phyloP scores from a whole-genome alignment of 2,113 vertebrate genomes.

The Crotophaga sulcirostris region DNA sequence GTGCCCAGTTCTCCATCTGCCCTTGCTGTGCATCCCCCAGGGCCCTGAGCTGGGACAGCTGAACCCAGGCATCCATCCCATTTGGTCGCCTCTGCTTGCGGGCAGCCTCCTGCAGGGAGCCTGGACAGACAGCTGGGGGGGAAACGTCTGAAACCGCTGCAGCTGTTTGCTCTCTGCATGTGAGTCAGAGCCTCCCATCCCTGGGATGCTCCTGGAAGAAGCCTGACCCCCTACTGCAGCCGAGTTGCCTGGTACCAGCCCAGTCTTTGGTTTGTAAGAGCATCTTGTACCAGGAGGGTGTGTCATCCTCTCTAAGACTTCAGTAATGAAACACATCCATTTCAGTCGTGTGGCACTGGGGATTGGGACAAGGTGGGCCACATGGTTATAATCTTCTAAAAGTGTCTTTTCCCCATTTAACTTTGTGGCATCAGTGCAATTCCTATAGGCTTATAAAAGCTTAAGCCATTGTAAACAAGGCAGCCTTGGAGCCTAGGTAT shows the following conservation, averaged over 20 bases:
- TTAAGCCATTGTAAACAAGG: conserved; percentile 6
- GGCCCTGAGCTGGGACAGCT: not conserved
- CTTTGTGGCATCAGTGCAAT: not conserved
- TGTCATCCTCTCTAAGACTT: not conserved
- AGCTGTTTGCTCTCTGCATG: not conserved
- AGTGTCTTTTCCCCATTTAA: not conserved
- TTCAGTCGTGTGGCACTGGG: not conserved
- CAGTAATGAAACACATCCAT: not conserved
- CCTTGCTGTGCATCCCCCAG: not conserved
- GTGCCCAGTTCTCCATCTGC: not conserved
- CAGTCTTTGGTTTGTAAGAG: not conserved
- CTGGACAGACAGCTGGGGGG: not conserved
- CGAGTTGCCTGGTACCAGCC: not conserved
- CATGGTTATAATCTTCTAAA: not conserved
- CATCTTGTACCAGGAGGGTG: not conserved
- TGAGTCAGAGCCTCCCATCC: not conserved
- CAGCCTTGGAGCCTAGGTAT: not conserved
- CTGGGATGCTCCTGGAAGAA: not conserved
- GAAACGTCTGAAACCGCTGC: not conserved
- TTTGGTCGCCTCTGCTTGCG: fast-evolving
- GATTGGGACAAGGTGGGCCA: not conserved
- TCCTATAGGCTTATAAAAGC: conserved; percentile 8
- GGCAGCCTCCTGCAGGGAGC: not conserved
- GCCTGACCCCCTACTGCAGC: not conserved
- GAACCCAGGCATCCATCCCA: not conserved